Base-by-base conservation (phyloP, 2,797 vertebrate genomes). In the Sitta carolinensis region DNA sequence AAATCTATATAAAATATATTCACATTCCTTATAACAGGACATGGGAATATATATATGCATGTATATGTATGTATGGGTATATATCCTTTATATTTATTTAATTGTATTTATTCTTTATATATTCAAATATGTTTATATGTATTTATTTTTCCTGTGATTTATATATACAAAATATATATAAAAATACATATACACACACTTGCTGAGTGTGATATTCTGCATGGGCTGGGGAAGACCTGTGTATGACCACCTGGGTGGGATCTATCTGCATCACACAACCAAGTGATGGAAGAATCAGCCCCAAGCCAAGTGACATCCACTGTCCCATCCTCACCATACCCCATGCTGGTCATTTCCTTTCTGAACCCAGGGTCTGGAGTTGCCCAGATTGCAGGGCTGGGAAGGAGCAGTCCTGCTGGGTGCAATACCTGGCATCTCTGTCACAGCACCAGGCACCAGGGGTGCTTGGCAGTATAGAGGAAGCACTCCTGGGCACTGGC, bases 381-480 rank as follows among this genome's bases (percentile, higher is more conserved):
- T 20, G 22, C 20, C 2, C 45, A 20, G 64, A 27, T 23, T 22
- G 1, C 23, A 62, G 27, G 20, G 14, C 1, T 58, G 64, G 25
- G 64, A 58, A 85, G 58, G 58, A 59, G 40, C 59, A 62, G 55
- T 10, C 5, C 48, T 87, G 59, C 55, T 93, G 59, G 20, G 18
- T 45, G 55, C 3, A 3, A 11, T 18, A 32, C 17, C 9, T 4
- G 1, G 19, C 3, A 2, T 30, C 36, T 67, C 13, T 51, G 40
- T 61, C 61, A 20, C 32, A 32, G 34, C 10, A 3, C 2, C 1
- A 0, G 0, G 78, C 45, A 50, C 32, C 43, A 15, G 59, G 13
- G 26, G 17, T 73, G 29, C 23, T 32, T 47, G 51, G 36, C 50
- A 86, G 13, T 0, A 0, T 43, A 51, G 34, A 58, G 57, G 43